These are phyloP conservation scores for Cataglyphis albicans DNA, from an alignment of 2,888 invertebrate genomes.

Conservation along the genomic window DNA sequence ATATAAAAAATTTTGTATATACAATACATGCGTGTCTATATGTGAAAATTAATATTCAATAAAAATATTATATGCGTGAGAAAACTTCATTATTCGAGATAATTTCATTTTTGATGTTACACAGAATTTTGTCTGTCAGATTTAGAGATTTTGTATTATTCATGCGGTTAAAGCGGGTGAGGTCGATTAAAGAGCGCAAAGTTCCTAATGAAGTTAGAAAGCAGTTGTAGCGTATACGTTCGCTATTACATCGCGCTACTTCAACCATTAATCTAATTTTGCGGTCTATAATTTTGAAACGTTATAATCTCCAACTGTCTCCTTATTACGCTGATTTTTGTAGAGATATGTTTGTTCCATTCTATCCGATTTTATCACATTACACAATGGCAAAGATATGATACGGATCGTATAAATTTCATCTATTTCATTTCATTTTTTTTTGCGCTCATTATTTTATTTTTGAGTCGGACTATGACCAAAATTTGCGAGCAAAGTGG, in stretches of 20 bases:
- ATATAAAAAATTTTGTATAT: background rate
- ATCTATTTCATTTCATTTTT: background rate
- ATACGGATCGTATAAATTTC: slow-evolving; percentile 1
- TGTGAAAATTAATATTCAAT: background rate
- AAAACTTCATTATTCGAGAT: background rate
- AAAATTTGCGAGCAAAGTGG: background rate
- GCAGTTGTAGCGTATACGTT: background rate
- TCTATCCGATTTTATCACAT: background rate
- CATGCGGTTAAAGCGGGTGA: slow-evolving; percentile 5
- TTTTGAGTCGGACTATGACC: slow-evolving; percentile 1
- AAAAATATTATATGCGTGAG: background rate
- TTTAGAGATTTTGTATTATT: slow-evolving; percentile 15
- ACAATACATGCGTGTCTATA: background rate
- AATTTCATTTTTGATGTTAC: slow-evolving; percentile 1
- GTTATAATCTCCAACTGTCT: background rate
- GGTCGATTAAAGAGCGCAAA: slow-evolving; percentile 2
- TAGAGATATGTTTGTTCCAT: background rate
- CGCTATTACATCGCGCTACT: background rate
- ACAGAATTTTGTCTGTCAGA: background rate
- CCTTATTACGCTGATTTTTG: background rate
- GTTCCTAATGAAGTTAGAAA: slow-evolving; percentile 25
- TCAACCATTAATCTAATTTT: background rate
- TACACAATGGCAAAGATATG: background rate
- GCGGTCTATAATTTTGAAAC: background rate
- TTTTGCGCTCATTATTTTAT: background rate